phyloP scores from a whole-genome alignment of 2,113 vertebrate genomes.

The Corythornis cristatus region DNA sequence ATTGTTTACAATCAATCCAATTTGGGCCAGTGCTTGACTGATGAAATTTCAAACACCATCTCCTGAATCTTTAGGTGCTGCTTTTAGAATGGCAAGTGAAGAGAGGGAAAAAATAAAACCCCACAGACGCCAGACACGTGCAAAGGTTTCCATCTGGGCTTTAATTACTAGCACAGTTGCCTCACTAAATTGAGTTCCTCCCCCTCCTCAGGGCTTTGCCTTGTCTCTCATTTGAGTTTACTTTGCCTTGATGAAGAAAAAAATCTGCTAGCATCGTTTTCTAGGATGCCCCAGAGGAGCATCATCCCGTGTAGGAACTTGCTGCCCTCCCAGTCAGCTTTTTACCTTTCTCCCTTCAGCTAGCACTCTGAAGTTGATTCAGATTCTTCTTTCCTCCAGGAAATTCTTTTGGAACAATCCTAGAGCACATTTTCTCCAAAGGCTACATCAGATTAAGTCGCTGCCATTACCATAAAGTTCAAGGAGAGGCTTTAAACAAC shows the following conservation, averaged over 20 bases:
- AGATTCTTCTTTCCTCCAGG: constrained; percentile 17
- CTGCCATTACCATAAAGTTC: not conserved
- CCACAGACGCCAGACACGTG: constrained; percentile 43
- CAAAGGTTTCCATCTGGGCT: constrained; percentile 60
- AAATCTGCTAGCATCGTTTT: constrained; percentile 62
- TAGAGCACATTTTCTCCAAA: constrained; percentile 21
- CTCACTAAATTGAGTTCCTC: constrained; percentile 55
- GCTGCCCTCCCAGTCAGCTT: constrained; percentile 8
- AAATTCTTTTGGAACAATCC: constrained; percentile 41
- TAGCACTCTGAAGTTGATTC: not conserved
- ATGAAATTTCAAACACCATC: constrained; percentile 64
- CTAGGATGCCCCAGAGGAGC: constrained; percentile 40
- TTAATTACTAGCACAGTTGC: constrained; percentile 64
- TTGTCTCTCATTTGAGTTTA: constrained; percentile 61
- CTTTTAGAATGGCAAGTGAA: constrained; percentile 68
- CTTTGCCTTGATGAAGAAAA: constrained; percentile 56
- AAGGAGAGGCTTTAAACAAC: not conserved
- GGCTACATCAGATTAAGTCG: constrained; percentile 25
- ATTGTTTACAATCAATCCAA: constrained; percentile 66
- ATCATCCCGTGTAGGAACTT: constrained; percentile 46
- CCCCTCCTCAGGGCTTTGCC: constrained; percentile 49
- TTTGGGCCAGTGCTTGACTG: constrained; percentile 57
- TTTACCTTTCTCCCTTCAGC: constrained; percentile 24
- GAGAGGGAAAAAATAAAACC: constrained; percentile 15
- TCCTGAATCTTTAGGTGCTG: constrained; percentile 56